phyloP scores from a whole-genome alignment of 2,113 vertebrate genomes.

The Lota lota region DNA sequence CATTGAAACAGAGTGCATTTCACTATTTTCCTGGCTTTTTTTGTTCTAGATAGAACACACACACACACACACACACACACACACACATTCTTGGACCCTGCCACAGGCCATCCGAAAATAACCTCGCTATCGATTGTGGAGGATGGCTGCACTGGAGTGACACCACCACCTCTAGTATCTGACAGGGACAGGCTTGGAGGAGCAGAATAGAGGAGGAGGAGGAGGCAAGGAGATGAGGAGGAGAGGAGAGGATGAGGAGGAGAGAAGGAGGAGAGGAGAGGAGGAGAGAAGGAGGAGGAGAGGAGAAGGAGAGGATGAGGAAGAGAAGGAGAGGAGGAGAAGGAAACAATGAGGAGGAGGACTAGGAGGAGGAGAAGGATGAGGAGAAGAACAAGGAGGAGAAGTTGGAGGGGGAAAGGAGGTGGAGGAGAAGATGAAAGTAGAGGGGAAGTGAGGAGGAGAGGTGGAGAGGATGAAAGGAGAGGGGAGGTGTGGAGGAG shows the following conservation, averaged over 20 bases:
- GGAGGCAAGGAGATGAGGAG: slow-evolving; percentile 44
- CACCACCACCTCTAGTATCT: slow-evolving; percentile 42
- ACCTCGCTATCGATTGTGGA: slow-evolving; percentile 42
- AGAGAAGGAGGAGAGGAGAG: slow-evolving; percentile 35
- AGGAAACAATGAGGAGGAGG: slow-evolving; percentile 11
- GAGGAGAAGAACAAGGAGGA: slow-evolving; percentile 27
- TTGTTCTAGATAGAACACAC: not conserved
- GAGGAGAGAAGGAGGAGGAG: slow-evolving; percentile 25
- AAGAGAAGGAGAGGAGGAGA: not conserved
- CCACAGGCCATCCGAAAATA: slow-evolving; percentile 39
- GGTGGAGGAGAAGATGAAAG: slow-evolving; percentile 37
- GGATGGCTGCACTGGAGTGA: slow-evolving; percentile 38
- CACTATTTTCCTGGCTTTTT: not conserved
- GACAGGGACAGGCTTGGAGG: slow-evolving; percentile 17
- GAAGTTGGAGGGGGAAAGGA: slow-evolving; percentile 14
- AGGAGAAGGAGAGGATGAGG: not conserved
- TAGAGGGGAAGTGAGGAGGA: slow-evolving; percentile 25
- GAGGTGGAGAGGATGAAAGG: slow-evolving; percentile 4
- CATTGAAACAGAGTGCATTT: not conserved
- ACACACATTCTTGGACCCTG: slow-evolving; percentile 24
- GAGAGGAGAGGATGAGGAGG: slow-evolving; percentile 1
- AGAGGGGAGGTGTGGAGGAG: not conserved
- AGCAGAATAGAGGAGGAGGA: slow-evolving; percentile 40
- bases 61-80: slow-evolving; percentile 1
- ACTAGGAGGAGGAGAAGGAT: slow-evolving; percentile 45